Base-by-base conservation (phyloP, 64 coral and sea anemone genomes). In the Porites australiensis region DNA sequence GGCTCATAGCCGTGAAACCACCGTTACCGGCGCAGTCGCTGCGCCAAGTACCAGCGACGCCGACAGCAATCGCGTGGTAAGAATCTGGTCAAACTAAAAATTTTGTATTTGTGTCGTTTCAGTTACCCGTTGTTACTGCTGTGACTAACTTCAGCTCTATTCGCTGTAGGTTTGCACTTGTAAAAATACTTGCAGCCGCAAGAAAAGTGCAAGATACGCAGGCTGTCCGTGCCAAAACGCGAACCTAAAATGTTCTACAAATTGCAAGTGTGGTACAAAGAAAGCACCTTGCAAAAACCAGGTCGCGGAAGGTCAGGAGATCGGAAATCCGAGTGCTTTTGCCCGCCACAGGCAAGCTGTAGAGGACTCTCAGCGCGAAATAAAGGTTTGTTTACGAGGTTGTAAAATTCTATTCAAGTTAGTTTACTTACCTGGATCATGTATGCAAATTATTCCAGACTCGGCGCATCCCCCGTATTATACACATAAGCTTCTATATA, bases 161-260 rank as follows among this genome's bases (percentile, higher is more conserved):
- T 55, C 53, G 53, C 11, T 55, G n/a, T 44, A 88, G 86, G 70
- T 88, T 88, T 88, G 71, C 58, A 75, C 53, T 59, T 88, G 50
- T 44, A 88, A 88, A 19, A 88, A 88, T 44, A 88, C 86, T 1
- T 88, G 86, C 71, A 75, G 86, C 22, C 45, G 70, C 43, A 71
- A 13, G 10, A 75, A 74, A 27, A 74, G 50, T 12, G 58, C 68
- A 21, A 71, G 27, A 13, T 27, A 21, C 4, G 21, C 6, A 58
- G 86, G 86, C 16, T 88, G 86, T 75, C 68, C 86, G 5, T 60
- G 86, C 8, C 51, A 15, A 58, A 74, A 88, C 13, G 51, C 11
- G 1, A 48, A 75, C 27, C 52, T 75, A 0, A 73, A 88, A 21
- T 88, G 86, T 45, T 43, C 0, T 2, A 58, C 13, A 5, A 47